Base-by-base conservation (phyloP, 2,113 vertebrate species). In the Plotosus lineatus region DNA sequence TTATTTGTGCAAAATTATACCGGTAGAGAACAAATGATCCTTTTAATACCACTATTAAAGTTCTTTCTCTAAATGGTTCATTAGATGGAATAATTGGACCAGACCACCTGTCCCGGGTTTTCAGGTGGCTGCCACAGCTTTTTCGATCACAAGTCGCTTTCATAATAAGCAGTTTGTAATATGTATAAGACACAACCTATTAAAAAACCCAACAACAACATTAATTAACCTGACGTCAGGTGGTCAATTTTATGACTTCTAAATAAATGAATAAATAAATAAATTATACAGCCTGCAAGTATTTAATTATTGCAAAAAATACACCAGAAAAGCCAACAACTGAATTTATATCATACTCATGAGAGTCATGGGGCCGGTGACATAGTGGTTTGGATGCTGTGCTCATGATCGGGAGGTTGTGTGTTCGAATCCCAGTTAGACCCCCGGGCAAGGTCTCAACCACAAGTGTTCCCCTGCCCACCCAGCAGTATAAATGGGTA, bases 1-100 rank as follows among this genome's bases (percentile, higher is more conserved):
- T n/a, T 77, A 78, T 75, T 71, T 58, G 53, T 38, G 68, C 19
- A 51, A 73, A 26, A 78, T 38, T 51, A 78, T 33, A 72, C 55
- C 71, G 58, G n/a, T 40, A 21, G 66, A 23, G 68, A 82, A 86
- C 60, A 83, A 85, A 75, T 73, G 48, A 75, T 63, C 81, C 72
- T 14, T 48, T 75, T 76, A 77, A 75, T 79, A 76, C 80, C 58
- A 6, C 33, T 84, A 81, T 78, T 83, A 77, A 66, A 21, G 60
- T 48, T 74, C 55, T 44, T 81, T 56, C 33, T 46, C 55, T 56
- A 12, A 85, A 85, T 75, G 77, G 85, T 65, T 84, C 55, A 63
- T 86, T 85, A 74, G 48, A 80, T 23, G 53, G 36, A 75, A 79
- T 63, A 82, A 81, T 74, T 68, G 53, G 75, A 66, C 73, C 80